Evolutionary conservation across 2,797 vertebrate genomes (phyloP), one percentile per base, ranked within the genome.

Genomic region (Semotilus atromaculatus): DNA sequence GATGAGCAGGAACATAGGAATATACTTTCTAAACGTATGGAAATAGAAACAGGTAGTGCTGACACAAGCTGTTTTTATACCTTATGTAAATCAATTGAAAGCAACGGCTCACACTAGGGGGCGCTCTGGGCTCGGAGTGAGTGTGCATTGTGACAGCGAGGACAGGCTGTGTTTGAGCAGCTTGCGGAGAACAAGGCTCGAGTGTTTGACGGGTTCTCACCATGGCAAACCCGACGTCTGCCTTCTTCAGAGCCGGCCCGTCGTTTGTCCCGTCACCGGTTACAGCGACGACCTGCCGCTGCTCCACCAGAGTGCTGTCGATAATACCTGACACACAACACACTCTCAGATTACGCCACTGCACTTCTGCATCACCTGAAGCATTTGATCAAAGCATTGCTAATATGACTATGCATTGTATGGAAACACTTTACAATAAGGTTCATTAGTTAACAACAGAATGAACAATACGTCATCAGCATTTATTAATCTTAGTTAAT

Each of bases 151-250:
- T 76, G 66, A 48, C 86, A 88, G 88, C 81, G 85, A 88, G 81
- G 80, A 81, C 81, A 88, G 80, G 21, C 75, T 85, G 80, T 77
- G 86, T 78, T 53, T 43, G 36, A 80, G 78, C 73, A 55, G 60
- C 58, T 60, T 14, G 72, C 18, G 80, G 51, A 81, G 73, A 82
- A 21, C 36, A 67, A 84, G 38, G 3, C 14, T 64, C 0, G 14
- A 14, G 43, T 4, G 34, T 60, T 26, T 18, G 23, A 40, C n/a
- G 34, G 5, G 16, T 23, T 87, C 93, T 85, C 96, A 99, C 98
- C 98, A 99, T 99, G 88, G 98, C 98, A 75, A 99, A 99, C 83
- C 98, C 98, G 34, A 99, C 98, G 72, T 99, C 98, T 0, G 98
- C 98, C 93, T 99, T 99, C 93, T 99, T 99, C 70, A 99, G 95